Conservation (phyloP, 2,888 invertebrate species). For the Scotopteryx bipunctaria region DNA sequence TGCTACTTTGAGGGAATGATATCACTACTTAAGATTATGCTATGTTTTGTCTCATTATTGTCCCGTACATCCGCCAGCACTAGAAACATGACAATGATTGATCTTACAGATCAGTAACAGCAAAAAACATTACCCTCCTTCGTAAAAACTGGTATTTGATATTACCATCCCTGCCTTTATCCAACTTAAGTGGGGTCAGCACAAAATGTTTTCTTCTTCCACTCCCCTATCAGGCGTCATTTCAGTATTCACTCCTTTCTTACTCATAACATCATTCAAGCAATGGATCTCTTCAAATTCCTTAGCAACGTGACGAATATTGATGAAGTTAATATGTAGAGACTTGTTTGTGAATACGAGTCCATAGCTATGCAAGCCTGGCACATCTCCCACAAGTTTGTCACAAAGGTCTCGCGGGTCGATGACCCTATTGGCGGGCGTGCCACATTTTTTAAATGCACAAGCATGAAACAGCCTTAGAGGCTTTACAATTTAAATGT, state of each 20-base stretch:
- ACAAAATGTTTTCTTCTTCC: no score
- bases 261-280: no score
- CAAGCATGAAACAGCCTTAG: constrained; percentile 44
- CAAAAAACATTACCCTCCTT: no score
- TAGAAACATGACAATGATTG: constrained; percentile 12
- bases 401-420: constrained; percentile 76
- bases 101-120: constrained; percentile 18
- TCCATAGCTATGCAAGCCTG: constrained; percentile 50
- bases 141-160: no score
- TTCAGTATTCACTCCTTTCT: no score
- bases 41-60: constrained; percentile 6
- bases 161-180: no score
- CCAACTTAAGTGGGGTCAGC: no score
- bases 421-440: constrained; percentile 77
- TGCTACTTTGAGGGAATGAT: neutral
- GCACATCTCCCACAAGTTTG: constrained; percentile 76
- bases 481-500: constrained; percentile 11
- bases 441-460: constrained; percentile 72
- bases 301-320: constrained; percentile 40
- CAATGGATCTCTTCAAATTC: no score
- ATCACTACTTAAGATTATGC: neutral
- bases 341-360: constrained; percentile 42
- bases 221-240: no score
- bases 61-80: constrained; percentile 1
- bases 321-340: constrained; percentile 41